Percentiles rank a stretch among this genome's conserved stretches.
Evolutionary conservation across 2,113 vertebrate species (phyloP).

Genomic region (Lophius piscatorius): DNA sequence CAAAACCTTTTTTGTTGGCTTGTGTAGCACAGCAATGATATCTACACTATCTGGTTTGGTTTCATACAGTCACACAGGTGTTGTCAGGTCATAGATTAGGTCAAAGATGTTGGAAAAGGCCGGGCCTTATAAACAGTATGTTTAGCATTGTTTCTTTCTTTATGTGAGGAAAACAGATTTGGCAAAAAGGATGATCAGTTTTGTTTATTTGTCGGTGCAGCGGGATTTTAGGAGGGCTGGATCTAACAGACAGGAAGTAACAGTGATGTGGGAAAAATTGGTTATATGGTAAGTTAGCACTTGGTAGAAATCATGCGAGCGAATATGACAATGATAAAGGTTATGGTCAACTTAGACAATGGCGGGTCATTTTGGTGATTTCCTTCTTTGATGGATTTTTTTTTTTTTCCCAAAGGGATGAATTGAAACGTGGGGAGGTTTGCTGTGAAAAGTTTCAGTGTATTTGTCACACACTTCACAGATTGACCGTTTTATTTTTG

Average conservation of each 20-base stretch:
- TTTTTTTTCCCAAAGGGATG: conserved; percentile 35
- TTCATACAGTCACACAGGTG: conserved; percentile 19
- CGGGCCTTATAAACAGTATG: conserved; percentile 63
- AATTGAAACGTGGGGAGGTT: conserved; percentile 37
- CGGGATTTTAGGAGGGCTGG: not conserved
- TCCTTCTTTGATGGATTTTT: conserved; percentile 34
- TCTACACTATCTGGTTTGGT: conserved; percentile 25
- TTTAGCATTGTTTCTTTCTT: conserved; percentile 20
- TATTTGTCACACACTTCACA: conserved; percentile 49
- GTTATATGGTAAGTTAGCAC: not conserved
- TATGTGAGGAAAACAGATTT: not conserved
- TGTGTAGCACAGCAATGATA: conserved; percentile 28
- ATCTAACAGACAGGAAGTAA: too few relatives aligned
- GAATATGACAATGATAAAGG: not conserved
- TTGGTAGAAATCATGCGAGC: conserved; percentile 6
- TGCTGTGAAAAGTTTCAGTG: conserved; percentile 50
- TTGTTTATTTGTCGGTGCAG: not conserved
- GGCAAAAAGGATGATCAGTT: not conserved
- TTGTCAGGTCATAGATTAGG: conserved; percentile 40
- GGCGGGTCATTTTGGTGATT: conserved; percentile 26
- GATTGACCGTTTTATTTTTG: conserved; percentile 69
- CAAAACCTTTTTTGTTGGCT: conserved; percentile 25
- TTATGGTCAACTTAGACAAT: conserved; percentile 12
- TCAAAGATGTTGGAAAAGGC: conserved; percentile 69
- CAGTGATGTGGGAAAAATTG: too few relatives aligned